These are phyloP conservation scores for Pammene fasciana DNA, from an alignment of 2,888 invertebrate species.

Conservation along the genomic window DNA sequence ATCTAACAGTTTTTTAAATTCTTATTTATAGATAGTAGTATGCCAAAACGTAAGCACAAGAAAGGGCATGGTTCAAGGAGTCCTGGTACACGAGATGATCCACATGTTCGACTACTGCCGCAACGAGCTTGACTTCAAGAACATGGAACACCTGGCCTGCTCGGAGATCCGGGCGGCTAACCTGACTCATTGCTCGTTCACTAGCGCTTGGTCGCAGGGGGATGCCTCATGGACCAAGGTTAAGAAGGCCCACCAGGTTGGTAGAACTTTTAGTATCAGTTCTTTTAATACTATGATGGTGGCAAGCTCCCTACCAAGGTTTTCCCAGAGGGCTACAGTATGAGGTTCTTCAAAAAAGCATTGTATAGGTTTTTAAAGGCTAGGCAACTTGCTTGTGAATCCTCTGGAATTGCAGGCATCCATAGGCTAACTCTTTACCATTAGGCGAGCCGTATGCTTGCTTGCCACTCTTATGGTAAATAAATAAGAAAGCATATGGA, in stretches of 20 bases:
- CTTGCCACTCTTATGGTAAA: too few species aligned
- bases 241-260: conserved; percentile 90
- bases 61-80: conserved; percentile 89
- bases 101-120: conserved; percentile 98
- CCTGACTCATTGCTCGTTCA: conserved; percentile 94
- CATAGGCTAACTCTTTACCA: too few species aligned
- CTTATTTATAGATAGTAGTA: conserved; percentile 87
- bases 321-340: too few species aligned
- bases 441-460: too few species aligned
- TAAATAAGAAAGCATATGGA: too few species aligned
- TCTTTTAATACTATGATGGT: too few species aligned
- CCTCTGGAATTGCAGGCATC: too few species aligned
- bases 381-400: too few species aligned
- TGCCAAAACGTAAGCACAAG: conserved; percentile 92
- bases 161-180: conserved; percentile 98
- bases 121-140: conserved; percentile 93
- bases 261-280: conserved; percentile 3
- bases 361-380: too few species aligned
- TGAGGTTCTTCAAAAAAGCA: too few species aligned
- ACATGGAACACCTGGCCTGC: conserved; percentile 96
- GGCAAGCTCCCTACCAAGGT: too few species aligned
- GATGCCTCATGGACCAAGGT: conserved; percentile 89
- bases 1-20: too few species aligned
- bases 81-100: conserved; percentile 95
- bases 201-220: conserved; percentile 90